These are phyloP conservation scores for Sphaeramia orbicularis DNA, from an alignment of 2,797 vertebrate genomes.

Conservation along the genomic window DNA sequence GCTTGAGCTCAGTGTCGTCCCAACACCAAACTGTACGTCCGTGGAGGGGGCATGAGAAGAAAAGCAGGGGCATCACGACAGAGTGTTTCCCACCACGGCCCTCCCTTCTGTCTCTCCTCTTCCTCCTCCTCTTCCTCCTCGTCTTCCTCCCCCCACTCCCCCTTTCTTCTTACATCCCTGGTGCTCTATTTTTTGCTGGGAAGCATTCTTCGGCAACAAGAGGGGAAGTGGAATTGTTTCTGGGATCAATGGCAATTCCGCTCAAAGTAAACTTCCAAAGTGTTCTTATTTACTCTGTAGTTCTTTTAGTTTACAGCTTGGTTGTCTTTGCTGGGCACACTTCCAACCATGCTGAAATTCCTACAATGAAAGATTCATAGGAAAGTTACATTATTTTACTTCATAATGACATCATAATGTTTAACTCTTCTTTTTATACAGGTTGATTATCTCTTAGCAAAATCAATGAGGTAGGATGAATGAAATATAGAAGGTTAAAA, in stretches of 20 bases:
- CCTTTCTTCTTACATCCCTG: slow-evolving; percentile 77
- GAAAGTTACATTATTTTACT: not conserved
- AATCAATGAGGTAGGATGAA: not conserved
- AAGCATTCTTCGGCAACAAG: slow-evolving; percentile 86
- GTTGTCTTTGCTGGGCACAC: slow-evolving; percentile 23
- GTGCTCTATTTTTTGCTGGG: slow-evolving; percentile 88
- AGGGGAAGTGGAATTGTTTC: slow-evolving; percentile 98
- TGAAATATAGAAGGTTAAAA: not conserved
- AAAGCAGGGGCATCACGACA: slow-evolving; percentile 81
- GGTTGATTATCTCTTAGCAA: not conserved
- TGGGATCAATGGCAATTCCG: slow-evolving; percentile 93
- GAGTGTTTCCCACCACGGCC: slow-evolving; percentile 46
- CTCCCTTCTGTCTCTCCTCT: slow-evolving; percentile 71
- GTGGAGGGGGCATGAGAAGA: slow-evolving; percentile 81
- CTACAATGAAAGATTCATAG: not conserved
- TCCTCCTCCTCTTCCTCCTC: slow-evolving; percentile 58
- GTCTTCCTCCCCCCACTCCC: slow-evolving; percentile 55
- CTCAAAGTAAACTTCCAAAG: slow-evolving; percentile 70
- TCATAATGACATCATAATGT: not conserved
- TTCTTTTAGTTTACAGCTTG: slow-evolving; percentile 16
- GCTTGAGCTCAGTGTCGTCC: slow-evolving; percentile 64
- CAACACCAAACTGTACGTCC: slow-evolving; percentile 80
- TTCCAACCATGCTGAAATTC: not conserved
- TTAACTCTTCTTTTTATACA: not conserved
- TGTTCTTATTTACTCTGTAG: slow-evolving; percentile 46